phyloP scores from a whole-genome alignment of 2,797 vertebrate genomes.

The Sebastolobus alascanus region DNA sequence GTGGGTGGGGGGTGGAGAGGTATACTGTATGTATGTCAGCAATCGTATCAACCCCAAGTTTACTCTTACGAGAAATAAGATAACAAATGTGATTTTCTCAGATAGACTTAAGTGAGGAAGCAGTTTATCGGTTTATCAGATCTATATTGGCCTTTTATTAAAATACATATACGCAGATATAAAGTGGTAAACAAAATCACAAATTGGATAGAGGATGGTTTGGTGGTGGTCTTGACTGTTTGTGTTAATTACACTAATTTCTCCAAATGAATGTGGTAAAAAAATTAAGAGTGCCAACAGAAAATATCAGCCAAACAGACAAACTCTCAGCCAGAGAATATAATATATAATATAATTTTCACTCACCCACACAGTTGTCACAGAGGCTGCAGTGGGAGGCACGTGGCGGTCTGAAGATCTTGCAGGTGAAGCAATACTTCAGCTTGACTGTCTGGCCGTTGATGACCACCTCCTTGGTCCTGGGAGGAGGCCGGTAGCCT shows the following conservation, averaged over 20 bases:
- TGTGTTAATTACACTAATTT: not conserved
- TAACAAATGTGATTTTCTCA: not conserved
- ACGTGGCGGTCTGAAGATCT: constrained; percentile 98
- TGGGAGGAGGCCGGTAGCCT: constrained; percentile 95
- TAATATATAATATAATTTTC: not conserved
- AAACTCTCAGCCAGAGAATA: constrained; percentile 4
- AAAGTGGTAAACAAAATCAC: not conserved
- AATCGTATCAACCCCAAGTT: not conserved
- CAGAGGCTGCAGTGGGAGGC: constrained; percentile 99
- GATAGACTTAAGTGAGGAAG: not conserved
- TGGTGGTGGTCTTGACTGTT: not conserved
- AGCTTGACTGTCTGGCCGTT: constrained; percentile 97
- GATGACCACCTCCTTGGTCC: constrained; percentile 97
- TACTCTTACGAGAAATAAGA: not conserved
- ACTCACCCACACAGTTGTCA: constrained; percentile 99
- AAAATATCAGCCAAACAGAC: constrained; percentile 3
- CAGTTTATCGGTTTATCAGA: not conserved
- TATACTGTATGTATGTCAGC: not conserved
- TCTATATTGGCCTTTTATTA: not conserved
- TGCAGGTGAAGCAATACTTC: constrained; percentile 99
- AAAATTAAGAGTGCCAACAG: not conserved
- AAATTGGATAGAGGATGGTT: not conserved
- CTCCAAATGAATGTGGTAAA: not conserved
- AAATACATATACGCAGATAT: not conserved
- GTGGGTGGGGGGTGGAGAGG: not conserved